A percentile compares a stretch with the other conserved stretches of the same genome.
Evolutionary conservation across 2,888 invertebrate species (phyloP).

Genomic region (Campopleginae sp.): DNA sequence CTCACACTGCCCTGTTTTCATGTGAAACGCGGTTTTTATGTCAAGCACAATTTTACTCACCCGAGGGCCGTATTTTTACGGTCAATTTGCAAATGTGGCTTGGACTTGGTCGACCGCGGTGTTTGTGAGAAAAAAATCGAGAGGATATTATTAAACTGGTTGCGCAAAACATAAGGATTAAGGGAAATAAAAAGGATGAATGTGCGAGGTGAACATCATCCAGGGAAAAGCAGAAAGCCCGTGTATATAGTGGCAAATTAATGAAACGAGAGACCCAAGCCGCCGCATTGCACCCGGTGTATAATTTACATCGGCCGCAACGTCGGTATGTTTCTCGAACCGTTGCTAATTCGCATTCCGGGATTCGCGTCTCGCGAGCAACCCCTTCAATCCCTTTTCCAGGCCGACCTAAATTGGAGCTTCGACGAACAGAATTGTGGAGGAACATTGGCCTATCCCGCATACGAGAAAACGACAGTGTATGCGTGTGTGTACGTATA

Average conservation of each 20-base stretch:
- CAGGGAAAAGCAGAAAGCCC: conserved; percentile 26
- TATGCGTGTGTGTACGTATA: not conserved
- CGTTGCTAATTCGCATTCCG: conserved; percentile 67
- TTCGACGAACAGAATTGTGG: conserved; percentile 48
- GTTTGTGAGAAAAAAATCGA: not conserved
- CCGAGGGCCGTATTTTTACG: not conserved
- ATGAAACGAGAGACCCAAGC: conserved; percentile 74
- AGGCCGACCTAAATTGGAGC: conserved; percentile 53
- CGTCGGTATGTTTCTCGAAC: conserved; percentile 65
- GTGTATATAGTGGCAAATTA: conserved; percentile 62
- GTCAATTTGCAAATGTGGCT: not conserved
- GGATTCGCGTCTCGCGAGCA: conserved; percentile 63
- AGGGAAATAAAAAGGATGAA: conserved; percentile 30
- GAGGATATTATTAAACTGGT: not conserved
- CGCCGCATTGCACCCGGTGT: conserved; percentile 70
- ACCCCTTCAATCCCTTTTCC: conserved; percentile 12
- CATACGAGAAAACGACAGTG: not conserved
- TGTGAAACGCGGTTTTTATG: not conserved
- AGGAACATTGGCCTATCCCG: conserved; percentile 30
- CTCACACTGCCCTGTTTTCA: not conserved
- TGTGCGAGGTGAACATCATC: conserved; percentile 22
- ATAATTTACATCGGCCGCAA: conserved; percentile 75
- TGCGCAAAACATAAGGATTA: not conserved
- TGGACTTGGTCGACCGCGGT: not conserved
- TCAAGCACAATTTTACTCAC: not conserved